These are phyloP conservation scores for Anarsia innoxiella DNA, from an alignment of 2,888 invertebrate species.

Conservation along the genomic window DNA sequence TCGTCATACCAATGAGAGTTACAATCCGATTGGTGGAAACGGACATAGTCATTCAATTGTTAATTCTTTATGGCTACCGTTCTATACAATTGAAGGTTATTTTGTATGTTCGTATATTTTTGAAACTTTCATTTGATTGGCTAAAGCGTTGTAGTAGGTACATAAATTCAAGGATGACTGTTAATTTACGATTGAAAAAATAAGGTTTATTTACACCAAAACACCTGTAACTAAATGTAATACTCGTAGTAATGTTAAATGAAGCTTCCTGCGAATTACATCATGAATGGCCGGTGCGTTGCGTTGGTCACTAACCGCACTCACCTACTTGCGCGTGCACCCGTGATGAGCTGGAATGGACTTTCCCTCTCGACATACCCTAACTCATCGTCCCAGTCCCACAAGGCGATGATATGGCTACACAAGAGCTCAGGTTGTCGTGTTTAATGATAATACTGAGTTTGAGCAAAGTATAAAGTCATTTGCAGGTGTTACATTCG, in stretches of 20 bases:
- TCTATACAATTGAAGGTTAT: constrained; percentile 35
- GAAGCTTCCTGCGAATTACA: constrained; percentile 66
- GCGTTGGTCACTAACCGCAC: constrained; percentile 62
- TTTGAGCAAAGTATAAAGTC: too few relatives aligned
- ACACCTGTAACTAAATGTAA: too few relatives aligned
- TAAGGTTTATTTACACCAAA: background rate
- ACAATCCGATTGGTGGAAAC: constrained; percentile 36
- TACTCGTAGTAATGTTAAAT: constrained; percentile 55
- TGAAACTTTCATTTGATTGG: background rate
- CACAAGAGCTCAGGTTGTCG: background rate
- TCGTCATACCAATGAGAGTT: constrained; percentile 25
- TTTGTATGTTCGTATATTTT: constrained; percentile 1
- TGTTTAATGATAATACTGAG: background rate
- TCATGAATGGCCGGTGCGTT: constrained; percentile 68
- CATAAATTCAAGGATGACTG: background rate
- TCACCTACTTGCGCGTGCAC: constrained; percentile 67
- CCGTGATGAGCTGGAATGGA: constrained; percentile 66
- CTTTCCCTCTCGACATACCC: constrained; percentile 72
- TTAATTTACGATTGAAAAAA: too few relatives aligned
- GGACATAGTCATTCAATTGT: constrained; percentile 31
- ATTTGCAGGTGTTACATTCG: too few relatives aligned
- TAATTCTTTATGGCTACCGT: constrained; percentile 39
- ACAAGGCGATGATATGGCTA: background rate
- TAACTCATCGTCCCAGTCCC: constrained; percentile 39
- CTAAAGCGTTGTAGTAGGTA: too few relatives aligned